Evolutionary conservation across 2,797 vertebrate genomes (phyloP).

Genomic region (Falco berigora): DNA sequence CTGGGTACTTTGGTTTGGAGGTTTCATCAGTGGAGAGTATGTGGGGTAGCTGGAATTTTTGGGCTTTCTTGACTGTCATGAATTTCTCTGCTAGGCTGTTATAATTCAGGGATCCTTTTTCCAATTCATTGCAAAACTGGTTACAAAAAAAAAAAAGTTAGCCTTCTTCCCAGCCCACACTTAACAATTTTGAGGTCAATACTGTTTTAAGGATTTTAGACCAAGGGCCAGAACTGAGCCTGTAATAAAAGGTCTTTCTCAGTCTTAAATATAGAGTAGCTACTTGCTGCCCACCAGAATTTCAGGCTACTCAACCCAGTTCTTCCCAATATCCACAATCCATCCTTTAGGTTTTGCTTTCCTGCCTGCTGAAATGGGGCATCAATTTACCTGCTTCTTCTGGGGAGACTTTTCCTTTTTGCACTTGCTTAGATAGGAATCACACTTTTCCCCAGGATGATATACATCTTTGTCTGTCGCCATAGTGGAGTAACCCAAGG

Average conservation of each 20-base stretch:
- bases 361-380: background rate
- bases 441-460: background rate
- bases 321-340: background rate
- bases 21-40: background rate
- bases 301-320: background rate
- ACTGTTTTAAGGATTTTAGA: background rate
- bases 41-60: background rate
- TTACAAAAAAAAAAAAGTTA: background rate
- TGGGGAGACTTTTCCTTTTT: background rate
- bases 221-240: background rate
- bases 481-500: background rate
- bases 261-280: background rate
- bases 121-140: background rate
- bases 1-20: background rate
- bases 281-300: background rate
- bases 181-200: background rate
- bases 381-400: background rate
- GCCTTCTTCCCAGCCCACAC: background rate
- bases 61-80: background rate
- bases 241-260: background rate
- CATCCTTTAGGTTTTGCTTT: background rate
- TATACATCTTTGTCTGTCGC: background rate
- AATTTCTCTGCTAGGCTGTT: background rate
- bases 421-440: background rate
- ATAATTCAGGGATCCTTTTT: background rate